These are phyloP conservation scores for Phylloscopus collybita DNA, from an alignment of 2,797 vertebrate species.

Conservation along the genomic window DNA sequence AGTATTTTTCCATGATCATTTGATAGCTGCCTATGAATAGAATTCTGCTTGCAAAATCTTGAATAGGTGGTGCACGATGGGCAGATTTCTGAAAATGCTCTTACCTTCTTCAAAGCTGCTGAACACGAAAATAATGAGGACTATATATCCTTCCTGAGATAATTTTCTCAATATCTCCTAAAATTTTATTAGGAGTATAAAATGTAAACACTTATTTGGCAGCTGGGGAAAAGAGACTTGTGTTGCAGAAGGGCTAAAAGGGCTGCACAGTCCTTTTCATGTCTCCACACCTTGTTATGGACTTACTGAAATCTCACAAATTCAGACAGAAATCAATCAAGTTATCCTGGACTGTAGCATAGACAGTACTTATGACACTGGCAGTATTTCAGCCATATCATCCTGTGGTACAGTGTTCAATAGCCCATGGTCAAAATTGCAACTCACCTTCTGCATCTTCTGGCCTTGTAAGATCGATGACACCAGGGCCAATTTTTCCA, in stretches of 20 bases:
- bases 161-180: background rate
- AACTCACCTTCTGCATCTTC: slow-evolving; percentile 97
- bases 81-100: background rate
- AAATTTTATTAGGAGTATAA: background rate
- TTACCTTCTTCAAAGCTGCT: background rate
- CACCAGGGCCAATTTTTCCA: slow-evolving; percentile 93
- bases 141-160: background rate
- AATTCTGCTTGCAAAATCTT: background rate
- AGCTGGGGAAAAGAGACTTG: background rate
- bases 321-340: background rate
- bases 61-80: background rate
- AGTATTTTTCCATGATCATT: slow-evolving; percentile 6
- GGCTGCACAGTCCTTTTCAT: background rate
- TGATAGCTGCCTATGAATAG: background rate
- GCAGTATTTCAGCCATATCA: background rate
- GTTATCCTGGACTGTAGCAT: background rate
- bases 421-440: background rate
- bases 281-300: background rate
- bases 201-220: background rate
- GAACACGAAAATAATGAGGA: background rate
- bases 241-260: background rate
- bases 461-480: slow-evolving; percentile 98
- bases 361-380: background rate
- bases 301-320: background rate
- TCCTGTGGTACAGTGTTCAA: background rate